A percentile compares a stretch with the other conserved stretches of the same genome.
phyloP scores from a whole-genome alignment of 2,888 invertebrate species.

The Meta bourneti region DNA sequence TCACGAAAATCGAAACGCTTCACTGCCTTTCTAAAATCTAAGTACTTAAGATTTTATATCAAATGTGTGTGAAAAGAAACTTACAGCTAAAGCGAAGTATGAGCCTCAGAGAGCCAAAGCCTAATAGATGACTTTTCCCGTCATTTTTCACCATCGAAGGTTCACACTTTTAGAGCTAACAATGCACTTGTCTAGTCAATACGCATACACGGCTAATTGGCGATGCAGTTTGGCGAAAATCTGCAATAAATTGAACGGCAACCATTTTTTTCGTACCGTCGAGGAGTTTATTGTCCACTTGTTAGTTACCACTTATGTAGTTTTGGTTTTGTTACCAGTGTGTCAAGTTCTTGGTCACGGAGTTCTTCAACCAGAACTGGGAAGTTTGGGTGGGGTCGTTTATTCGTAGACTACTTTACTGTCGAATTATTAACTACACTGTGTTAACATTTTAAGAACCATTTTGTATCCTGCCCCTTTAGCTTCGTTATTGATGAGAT shows the following conservation, averaged over 20 bases:
- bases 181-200: too few relatives aligned
- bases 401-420: slow-evolving; percentile 19
- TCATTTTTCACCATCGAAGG: too few relatives aligned
- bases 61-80: too few relatives aligned
- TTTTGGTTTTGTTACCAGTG: slow-evolving; percentile 56
- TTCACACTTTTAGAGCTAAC: too few relatives aligned
- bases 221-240: slow-evolving; percentile 43
- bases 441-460: slow-evolving; percentile 56
- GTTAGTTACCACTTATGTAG: slow-evolving; percentile 33
- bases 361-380: slow-evolving; percentile 30
- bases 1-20: too few relatives aligned
- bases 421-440: slow-evolving; percentile 32
- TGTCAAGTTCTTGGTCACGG: slow-evolving; percentile 65
- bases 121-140: too few relatives aligned
- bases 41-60: too few relatives aligned
- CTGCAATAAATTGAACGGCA: slow-evolving; percentile 5
- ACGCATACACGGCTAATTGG: slow-evolving; percentile 13
- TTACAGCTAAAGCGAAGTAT: too few relatives aligned
- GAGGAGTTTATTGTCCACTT: slow-evolving; percentile 50
- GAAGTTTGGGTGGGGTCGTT: slow-evolving; percentile 46
- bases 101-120: too few relatives aligned
- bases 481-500: slow-evolving; percentile 56
- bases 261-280: slow-evolving; percentile 37
- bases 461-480: slow-evolving; percentile 52
- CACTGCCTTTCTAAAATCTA: too few relatives aligned